phyloP scores from a whole-genome alignment of 2,113 vertebrate genomes.

The Collichthys lucidus region DNA sequence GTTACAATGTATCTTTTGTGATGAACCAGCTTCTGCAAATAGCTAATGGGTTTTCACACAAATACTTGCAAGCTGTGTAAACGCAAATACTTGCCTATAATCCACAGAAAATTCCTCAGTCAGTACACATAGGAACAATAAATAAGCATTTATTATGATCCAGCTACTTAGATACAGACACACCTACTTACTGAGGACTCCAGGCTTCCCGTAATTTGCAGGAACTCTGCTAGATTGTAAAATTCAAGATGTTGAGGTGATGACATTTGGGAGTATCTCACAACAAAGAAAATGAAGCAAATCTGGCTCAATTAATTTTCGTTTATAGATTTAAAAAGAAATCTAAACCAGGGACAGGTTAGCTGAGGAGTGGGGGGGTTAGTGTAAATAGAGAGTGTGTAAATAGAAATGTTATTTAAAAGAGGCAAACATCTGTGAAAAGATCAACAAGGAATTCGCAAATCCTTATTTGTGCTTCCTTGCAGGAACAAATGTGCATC shows the following conservation, averaged over 20 bases:
- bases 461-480: slow-evolving; percentile 25
- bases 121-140: slow-evolving; percentile 30
- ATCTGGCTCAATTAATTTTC: slow-evolving; percentile 58
- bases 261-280: slow-evolving; percentile 28
- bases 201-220: slow-evolving; percentile 43
- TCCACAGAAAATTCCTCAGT: slow-evolving; percentile 19
- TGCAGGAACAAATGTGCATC: background rate
- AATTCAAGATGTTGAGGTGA: slow-evolving; percentile 34
- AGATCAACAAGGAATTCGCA: slow-evolving; percentile 35
- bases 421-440: slow-evolving; percentile 48
- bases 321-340: slow-evolving; percentile 38
- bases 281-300: slow-evolving; percentile 43
- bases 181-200: slow-evolving; percentile 7
- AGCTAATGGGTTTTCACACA: slow-evolving; percentile 43
- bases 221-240: slow-evolving; percentile 30
- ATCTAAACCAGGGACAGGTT: slow-evolving; percentile 35
- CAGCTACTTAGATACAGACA: background rate
- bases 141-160: slow-evolving; percentile 48
- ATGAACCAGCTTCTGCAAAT: slow-evolving; percentile 14
- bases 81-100: slow-evolving; percentile 36
- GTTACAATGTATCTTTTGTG: slow-evolving; percentile 11
- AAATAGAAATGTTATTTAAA: slow-evolving; percentile 37
- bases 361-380: slow-evolving; percentile 22
- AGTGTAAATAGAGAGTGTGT: slow-evolving; percentile 41
- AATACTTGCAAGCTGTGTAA: slow-evolving; percentile 31